Base-by-base conservation (phyloP, 1,140 invertebrate genomes). In the Ooceraea biroi region DNA sequence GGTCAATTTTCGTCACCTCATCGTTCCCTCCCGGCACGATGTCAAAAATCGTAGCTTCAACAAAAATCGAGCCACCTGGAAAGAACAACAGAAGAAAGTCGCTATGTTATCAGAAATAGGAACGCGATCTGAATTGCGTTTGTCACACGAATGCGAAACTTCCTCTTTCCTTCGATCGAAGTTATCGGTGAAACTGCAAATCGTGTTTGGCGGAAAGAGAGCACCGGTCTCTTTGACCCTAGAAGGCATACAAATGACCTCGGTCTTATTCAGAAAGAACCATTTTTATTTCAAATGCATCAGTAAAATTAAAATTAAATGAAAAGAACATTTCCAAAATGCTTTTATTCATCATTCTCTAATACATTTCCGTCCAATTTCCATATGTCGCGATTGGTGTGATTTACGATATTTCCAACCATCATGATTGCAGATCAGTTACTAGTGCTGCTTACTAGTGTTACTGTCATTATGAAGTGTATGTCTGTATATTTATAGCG, bases 1-100 rank as follows among this genome's bases (percentile, higher is more conserved):
- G 72, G 61, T 78, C 73, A 77, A 84, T 84, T 84, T 66, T 84
- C 72, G 73, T 83, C 82, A 83, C 82, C 71, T 77, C 72, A 48
- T n/a, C 72, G 82, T 76, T 57, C 41, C 71, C 44, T 58, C n/a
- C n/a, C 60, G 72, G 27, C 25, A 11, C 60, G 30, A 73, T 69
- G 69, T 80, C 76, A 82, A 82, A 82, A 82, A 82, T 82, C 71
- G 57, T 65, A 74, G 41, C 46, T 61, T 19, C 69, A 12, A 48
- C 71, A 25, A 74, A 82, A 82, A 72, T 82, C 78, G 61, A 61
- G 41, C 55, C 27, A 48, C 27, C 57, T 61, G 30, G 78, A 61
- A 72, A 74, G 78, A 82, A 82, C 71, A 82, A 82, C 58, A 82
- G 61, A 74, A 58, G 60, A 58, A 25, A n/a, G n/a, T 14, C 4